Percentiles rank a stretch among this genome's conserved stretches.
Conservation (phyloP, 2,797 vertebrate species). For the Arnoldichthys spilopterus region DNA sequence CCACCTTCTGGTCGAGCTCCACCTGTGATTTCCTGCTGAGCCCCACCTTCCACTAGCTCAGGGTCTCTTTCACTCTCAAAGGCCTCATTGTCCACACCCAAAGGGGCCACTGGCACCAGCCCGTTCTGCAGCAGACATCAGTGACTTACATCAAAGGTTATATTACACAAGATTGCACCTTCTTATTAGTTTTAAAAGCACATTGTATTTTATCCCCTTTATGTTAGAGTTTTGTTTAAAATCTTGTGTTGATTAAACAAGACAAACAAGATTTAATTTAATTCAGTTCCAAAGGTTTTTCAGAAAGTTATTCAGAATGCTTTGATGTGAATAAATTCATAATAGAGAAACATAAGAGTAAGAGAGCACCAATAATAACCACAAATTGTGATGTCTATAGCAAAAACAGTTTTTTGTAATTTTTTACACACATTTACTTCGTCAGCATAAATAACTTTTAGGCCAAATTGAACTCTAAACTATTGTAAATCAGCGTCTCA, state of each 20-base stretch:
- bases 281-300: too few species aligned
- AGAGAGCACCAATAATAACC: too few species aligned
- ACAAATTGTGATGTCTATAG: too few species aligned
- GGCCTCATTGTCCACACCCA: slow-evolving; percentile 75
- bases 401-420: too few species aligned
- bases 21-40: slow-evolving; percentile 76
- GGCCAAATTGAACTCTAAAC: too few species aligned
- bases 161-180: slow-evolving; percentile 21
- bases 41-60: slow-evolving; percentile 60
- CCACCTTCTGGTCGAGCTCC: too few species aligned
- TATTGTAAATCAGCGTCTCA: neutral
- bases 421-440: neutral
- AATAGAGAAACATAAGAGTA: too few species aligned
- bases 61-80: slow-evolving; percentile 70
- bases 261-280: too few species aligned
- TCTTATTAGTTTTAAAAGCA: neutral
- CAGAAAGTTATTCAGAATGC: too few species aligned
- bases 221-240: neutral
- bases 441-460: neutral
- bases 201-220: neutral
- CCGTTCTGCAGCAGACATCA: slow-evolving; percentile 59
- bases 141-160: slow-evolving; percentile 3
- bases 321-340: too few species aligned
- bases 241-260: too few species aligned
- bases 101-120: slow-evolving; percentile 65